Percentiles rank a stretch among this genome's conserved stretches.
Conservation (phyloP, 1,140 invertebrate genomes). For the Apolygus lucorum region DNA sequence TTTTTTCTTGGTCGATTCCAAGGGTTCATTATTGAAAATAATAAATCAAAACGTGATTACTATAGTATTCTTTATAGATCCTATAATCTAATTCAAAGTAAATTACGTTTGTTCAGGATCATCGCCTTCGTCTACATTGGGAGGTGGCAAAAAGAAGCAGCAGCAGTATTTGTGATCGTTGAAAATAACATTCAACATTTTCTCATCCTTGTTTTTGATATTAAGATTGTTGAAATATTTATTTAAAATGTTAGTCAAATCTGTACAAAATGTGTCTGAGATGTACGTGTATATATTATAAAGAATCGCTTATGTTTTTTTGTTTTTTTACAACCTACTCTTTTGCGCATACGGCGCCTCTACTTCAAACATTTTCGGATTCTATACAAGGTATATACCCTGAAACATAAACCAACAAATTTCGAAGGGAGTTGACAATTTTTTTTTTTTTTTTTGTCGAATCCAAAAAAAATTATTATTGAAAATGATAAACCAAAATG, state of each 20-base stretch:
- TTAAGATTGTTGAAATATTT: background rate
- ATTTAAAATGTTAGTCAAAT: conserved; percentile 4
- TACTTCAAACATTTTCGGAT: too few species aligned
- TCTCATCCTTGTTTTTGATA: background rate
- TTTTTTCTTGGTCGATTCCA: background rate
- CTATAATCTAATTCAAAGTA: background rate
- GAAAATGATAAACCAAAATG: too few species aligned
- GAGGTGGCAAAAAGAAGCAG: conserved; percentile 11
- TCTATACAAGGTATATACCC: too few species aligned
- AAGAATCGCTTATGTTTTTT: too few species aligned
- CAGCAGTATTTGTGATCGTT: conserved; percentile 20
- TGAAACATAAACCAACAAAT: too few species aligned
- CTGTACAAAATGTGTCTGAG: background rate
- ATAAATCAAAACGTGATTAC: too few species aligned
- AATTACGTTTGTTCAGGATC: conserved; percentile 10
- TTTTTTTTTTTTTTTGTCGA: too few species aligned
- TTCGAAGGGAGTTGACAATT: too few species aligned
- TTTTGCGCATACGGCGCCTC: too few species aligned
- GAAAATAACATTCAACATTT: background rate
- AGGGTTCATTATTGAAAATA: background rate
- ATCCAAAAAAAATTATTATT: too few species aligned
- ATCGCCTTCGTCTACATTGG: background rate
- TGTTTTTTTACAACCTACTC: too few species aligned
- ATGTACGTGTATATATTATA: background rate
- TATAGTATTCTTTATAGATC: background rate